Percentiles rank a stretch among this genome's conserved stretches.
Evolutionary conservation across 2,888 invertebrate genomes (phyloP).

Genomic region (Piscicola geometra): DNA sequence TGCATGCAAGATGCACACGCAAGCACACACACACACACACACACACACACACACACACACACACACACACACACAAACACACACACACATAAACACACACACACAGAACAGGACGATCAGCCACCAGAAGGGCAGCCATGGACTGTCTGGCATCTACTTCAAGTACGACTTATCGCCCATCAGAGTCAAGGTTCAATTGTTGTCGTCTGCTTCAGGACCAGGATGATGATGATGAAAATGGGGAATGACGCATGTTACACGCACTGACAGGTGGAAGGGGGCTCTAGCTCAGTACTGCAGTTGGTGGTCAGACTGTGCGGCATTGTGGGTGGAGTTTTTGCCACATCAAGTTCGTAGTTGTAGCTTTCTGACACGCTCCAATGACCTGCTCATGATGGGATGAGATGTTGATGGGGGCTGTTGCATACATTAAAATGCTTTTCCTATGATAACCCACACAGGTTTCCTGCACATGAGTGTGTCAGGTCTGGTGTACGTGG

Average conservation of each 20-base stretch:
- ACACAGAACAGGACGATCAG: conserved; percentile 72
- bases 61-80: too few species aligned
- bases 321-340: conserved; percentile 84
- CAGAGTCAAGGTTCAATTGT: conserved; percentile 66
- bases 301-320: conserved; percentile 84
- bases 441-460: neutral
- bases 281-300: conserved; percentile 56
- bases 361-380: neutral
- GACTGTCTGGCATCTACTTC: conserved; percentile 87
- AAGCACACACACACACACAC: too few species aligned
- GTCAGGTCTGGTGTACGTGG: neutral
- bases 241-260: too few species aligned
- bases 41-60: too few species aligned
- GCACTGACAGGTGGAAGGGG: neutral
- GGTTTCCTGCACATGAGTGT: conserved; percentile 9
- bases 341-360: conserved; percentile 62
- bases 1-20: too few species aligned
- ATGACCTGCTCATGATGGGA: too few species aligned
- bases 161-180: conserved; percentile 90
- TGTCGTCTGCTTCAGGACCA: too few species aligned
- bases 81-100: too few species aligned
- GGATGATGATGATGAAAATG: too few species aligned
- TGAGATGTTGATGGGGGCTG: too few species aligned
- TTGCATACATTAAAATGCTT: too few species aligned
- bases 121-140: conserved; percentile 74